Evolutionary conservation across 2,113 vertebrate genomes (phyloP), one percentile per base, ranked within the genome.

Genomic region (Cryptotis parvus): DNA sequence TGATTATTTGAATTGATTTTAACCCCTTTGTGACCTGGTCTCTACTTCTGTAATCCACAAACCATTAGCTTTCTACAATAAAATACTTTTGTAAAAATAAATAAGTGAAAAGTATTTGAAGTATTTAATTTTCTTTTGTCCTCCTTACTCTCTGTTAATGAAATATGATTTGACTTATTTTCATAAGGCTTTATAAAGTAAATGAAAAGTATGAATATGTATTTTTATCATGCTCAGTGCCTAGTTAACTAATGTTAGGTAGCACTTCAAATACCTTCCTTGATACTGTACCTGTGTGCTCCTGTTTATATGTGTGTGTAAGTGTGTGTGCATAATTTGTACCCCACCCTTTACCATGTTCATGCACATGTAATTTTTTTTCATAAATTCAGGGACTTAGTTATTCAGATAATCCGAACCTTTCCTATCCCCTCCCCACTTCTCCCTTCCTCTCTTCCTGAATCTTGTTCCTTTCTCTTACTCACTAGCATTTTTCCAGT

Each of bases 1-100:
- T 80, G 74, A 83, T 90, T 85, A 14, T 87, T 55, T 73, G 65
- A 85, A 37, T 81, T 84, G 22, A 79, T 39, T 82, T 94, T 85
- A 93, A 90, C 58, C 11, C 37, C 69, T 94, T 89, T 92, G 33
- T 9, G 90, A 66, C 52, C 45, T 52, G 1, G 29, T 87, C 14
- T 73, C 5, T 7, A 37, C 9, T 92, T 52, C 63, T 88, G 27
- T 33, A 80, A 68, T 84, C 35, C 29, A 39, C 24, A 89, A 86
- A 61, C 1, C 4, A 70, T 5, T 43, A 75, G 52, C 41, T 85
- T 87, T 78, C 63, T 89, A 43, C 43, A 27, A 24, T 66, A 83
- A 74, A 88, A 72, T 31, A 65, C 63, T 31, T 65, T 22, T 26
- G 26, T 70, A 65, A 58, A 58, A 58, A 49, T 76, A 24, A 68